Evolutionary conservation across 2,797 vertebrate species (phyloP).

Genomic region (Falco concolor): DNA sequence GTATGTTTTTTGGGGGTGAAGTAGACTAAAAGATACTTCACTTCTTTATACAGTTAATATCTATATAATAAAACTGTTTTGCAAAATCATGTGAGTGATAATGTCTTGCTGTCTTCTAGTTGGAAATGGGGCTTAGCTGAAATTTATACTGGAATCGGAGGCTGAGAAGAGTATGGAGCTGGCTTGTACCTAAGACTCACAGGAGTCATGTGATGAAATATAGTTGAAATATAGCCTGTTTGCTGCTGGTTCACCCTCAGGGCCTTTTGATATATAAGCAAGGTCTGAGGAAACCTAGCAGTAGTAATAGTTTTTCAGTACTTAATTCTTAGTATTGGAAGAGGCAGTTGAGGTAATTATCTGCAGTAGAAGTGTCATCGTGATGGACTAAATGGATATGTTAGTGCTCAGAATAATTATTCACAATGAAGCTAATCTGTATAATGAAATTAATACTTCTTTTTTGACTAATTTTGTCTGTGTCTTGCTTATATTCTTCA

Average conservation of each 20-base stretch:
- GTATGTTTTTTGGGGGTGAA: background rate
- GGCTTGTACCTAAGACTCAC: background rate
- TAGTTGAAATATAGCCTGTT: background rate
- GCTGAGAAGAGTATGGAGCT: background rate
- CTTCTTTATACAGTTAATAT: background rate
- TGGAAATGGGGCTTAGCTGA: background rate
- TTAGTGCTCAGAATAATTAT: background rate
- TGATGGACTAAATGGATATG: background rate
- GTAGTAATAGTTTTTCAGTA: background rate
- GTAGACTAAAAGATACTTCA: background rate
- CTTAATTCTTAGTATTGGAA: background rate
- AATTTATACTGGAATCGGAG: background rate
- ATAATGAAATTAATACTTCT: background rate
- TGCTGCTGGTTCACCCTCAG: background rate
- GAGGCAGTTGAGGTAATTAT: background rate
- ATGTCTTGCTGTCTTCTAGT: background rate
- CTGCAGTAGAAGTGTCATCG: background rate
- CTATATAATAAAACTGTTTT: background rate
- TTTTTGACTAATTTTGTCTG: background rate
- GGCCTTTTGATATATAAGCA: background rate
- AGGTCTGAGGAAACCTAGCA: background rate
- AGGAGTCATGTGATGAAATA: background rate
- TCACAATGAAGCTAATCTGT: background rate
- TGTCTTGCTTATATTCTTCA: background rate
- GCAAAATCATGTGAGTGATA: background rate